These are phyloP conservation scores for Cinclus mexicanus DNA, from an alignment of 2,113 vertebrate genomes.

Conservation along the genomic window DNA sequence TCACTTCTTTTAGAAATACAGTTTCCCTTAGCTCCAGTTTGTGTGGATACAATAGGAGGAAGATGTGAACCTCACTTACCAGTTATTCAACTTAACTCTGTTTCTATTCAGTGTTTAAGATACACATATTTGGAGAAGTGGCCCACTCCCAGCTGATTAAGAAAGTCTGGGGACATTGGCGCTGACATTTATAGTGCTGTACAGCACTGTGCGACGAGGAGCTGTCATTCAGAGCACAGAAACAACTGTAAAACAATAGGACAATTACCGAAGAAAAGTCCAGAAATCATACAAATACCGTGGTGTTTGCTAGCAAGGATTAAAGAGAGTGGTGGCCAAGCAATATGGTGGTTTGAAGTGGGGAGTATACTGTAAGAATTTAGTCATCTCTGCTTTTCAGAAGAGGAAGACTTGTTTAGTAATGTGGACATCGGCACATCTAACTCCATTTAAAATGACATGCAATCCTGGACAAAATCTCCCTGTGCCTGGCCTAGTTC, in stretches of 20 bases:
- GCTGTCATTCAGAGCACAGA: not conserved
- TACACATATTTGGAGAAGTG: not conserved
- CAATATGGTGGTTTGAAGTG: not conserved
- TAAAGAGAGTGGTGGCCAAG: not conserved
- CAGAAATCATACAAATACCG: not conserved
- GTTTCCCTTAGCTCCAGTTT: not conserved
- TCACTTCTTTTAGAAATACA: not conserved
- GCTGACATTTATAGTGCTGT: not conserved
- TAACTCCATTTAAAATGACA: not conserved
- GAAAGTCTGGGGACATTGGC: not conserved
- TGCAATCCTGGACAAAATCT: not conserved
- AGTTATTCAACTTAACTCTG: not conserved
- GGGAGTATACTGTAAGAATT: not conserved
- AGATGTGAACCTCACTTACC: not conserved
- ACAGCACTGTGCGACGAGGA: accelerated
- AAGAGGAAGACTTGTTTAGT: not conserved
- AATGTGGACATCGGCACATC: not conserved
- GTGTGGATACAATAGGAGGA: not conserved
- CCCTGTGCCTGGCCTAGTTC: not conserved
- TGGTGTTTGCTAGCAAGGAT: not conserved
- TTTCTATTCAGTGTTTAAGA: not conserved
- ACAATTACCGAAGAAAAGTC: not conserved
- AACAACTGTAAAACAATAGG: not conserved
- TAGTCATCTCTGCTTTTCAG: not conserved
- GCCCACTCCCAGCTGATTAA: not conserved